Base-by-base conservation (phyloP, 2,888 invertebrate species). In the Pycnomerus fuliginosus region DNA sequence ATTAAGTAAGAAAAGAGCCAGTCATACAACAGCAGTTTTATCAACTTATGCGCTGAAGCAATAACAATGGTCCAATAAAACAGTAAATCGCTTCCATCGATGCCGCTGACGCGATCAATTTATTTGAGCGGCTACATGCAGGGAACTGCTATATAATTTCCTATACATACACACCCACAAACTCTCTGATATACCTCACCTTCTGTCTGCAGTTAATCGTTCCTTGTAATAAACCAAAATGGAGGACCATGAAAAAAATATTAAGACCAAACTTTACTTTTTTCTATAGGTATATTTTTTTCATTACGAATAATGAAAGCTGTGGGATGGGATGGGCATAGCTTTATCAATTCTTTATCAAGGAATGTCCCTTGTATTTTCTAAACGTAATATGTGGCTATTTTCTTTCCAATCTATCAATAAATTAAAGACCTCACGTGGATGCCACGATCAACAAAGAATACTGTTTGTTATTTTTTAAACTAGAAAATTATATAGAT, bases 1-100 rank as follows among this genome's bases (percentile, higher is more conserved):
- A 64, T 64, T 64, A 60, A 62, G 60, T 53, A 58, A 61, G 58
- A 62, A 62, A 63, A 58, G 55, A 53, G 55, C 62, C 62, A 65
- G 62, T 64, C 62, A 61, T 60, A 60, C 57, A 41, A 48, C 49
- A 46, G 53, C 51, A 50, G 51, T 60, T 60, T 61, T 61, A 60
- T 62, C 58, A 58, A 62, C 55, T 61, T 61, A 55, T 53, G 52
- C 55, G 58, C 50, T 50, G 52, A 45, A 45, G 56, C 60, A 60
- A 58, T 56, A 56, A 57, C 56, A 60, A 48, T 39, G 34, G 56
- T 25, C 58, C 60, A 42, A 54, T 51, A 50, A 52, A 54, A 55
- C 39, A 42, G 11, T 34, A 35, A 35, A 20, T 22, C 16, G 12
- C 15, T 3, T 13, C 13, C 8, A n/a, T 16, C 8, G 27, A n/a